A percentile compares a stretch with the other conserved stretches of the same genome.
Conservation (phyloP, 2,797 vertebrate genomes). For the Anguilla obscura region DNA sequence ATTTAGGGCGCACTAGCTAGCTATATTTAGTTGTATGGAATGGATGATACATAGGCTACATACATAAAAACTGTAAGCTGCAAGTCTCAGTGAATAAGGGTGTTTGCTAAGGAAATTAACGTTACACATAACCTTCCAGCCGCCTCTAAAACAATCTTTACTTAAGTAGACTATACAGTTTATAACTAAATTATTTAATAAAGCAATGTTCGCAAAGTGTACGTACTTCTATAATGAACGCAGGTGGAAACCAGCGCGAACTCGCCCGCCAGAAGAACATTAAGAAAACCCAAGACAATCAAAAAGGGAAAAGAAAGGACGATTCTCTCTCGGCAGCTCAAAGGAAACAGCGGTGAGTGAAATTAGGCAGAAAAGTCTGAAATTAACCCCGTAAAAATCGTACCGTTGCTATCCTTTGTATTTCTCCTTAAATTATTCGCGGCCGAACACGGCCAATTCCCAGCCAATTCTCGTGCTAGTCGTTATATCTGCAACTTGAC, state of each 20-base stretch:
- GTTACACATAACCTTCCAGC: neutral
- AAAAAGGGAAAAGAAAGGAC: slow-evolving; percentile 75
- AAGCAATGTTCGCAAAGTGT: neutral
- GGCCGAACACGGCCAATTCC: no score
- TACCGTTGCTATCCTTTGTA: neutral
- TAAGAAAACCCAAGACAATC: slow-evolving; percentile 73
- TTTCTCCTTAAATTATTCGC: neutral
- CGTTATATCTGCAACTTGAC: neutral
- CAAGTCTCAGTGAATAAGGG: no score
- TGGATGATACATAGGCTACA: no score
- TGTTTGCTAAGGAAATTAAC: no score
- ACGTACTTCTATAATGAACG: slow-evolving; percentile 6
- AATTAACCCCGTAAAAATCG: neutral
- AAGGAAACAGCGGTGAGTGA: slow-evolving; percentile 70
- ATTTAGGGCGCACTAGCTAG: no score
- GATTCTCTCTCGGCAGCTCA: slow-evolving; percentile 69
- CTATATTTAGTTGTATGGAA: no score
- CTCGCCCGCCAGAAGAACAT: slow-evolving; percentile 74
- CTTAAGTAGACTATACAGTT: neutral
- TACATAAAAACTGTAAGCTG: no score
- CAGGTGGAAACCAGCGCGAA: slow-evolving; percentile 76
- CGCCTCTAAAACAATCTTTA: neutral
- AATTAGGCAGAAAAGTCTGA: neutral
- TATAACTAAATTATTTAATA: neutral
- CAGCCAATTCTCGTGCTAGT: neutral